These are phyloP conservation scores for Paralichthys olivaceus DNA, from an alignment of 2,113 vertebrate species.

Conservation along the genomic window DNA sequence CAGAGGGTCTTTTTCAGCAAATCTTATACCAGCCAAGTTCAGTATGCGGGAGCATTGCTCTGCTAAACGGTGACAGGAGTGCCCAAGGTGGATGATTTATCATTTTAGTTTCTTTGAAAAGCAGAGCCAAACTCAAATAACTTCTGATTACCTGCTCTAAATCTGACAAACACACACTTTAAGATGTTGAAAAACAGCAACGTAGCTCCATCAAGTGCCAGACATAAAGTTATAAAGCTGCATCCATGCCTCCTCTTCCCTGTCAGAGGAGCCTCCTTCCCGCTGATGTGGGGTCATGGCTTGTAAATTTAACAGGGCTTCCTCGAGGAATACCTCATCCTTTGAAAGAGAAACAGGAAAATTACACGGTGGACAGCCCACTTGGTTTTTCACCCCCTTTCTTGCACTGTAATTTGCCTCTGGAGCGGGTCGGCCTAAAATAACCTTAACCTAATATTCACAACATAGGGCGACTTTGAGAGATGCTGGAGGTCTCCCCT, in stretches of 20 bases:
- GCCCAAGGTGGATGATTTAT: constrained; percentile 45
- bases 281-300: constrained; percentile 79
- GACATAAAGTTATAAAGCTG: constrained; percentile 37
- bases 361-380: constrained; percentile 77
- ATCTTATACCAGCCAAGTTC: constrained; percentile 47
- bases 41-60: constrained; percentile 23
- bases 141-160: constrained; percentile 18
- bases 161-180: constrained; percentile 12
- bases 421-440: constrained; percentile 81
- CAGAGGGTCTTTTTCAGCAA: constrained; percentile 50
- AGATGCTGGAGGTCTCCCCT: constrained; percentile 81
- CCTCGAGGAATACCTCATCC: constrained; percentile 81
- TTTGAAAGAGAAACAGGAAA: constrained; percentile 83
- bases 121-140: constrained; percentile 6
- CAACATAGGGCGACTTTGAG: constrained; percentile 70
- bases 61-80: constrained; percentile 22
- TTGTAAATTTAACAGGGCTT: constrained; percentile 80
- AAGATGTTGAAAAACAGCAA: constrained; percentile 9
- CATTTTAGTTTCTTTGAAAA: constrained; percentile 17
- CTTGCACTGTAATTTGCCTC: constrained; percentile 82
- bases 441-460: constrained; percentile 84
- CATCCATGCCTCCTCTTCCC: constrained; percentile 42
- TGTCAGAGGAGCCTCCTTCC: constrained; percentile 57
- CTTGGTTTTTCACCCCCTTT: constrained; percentile 71
- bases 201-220: constrained; percentile 34